Evolutionary conservation across 2,888 invertebrate species (phyloP).

Genomic region (Branchellion lobata): DNA sequence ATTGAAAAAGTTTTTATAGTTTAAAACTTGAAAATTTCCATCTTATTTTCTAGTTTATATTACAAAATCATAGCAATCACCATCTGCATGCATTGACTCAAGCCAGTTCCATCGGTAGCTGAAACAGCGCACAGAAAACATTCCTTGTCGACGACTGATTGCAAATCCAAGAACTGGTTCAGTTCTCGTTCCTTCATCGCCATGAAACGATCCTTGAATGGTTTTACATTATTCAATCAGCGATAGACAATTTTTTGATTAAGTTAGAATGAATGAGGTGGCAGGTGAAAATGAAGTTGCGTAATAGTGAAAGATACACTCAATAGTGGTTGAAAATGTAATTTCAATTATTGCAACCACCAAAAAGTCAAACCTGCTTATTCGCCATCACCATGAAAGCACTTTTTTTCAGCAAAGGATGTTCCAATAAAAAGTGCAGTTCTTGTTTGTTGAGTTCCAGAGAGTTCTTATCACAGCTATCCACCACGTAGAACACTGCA

Average conservation of each 20-base stretch:
- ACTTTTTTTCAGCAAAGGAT: background rate
- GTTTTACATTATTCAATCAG: too few species aligned
- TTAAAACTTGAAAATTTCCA: background rate
- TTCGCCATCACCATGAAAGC: background rate
- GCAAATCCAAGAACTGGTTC: background rate
- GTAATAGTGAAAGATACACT: too few species aligned
- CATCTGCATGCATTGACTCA: background rate
- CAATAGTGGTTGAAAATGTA: too few species aligned
- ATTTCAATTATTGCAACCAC: too few species aligned
- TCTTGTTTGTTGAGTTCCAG: background rate
- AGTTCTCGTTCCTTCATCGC: background rate
- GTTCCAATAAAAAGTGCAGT: background rate
- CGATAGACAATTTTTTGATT: too few species aligned
- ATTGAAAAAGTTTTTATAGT: background rate
- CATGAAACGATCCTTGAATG: background rate
- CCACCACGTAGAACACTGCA: background rate
- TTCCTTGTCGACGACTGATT: background rate
- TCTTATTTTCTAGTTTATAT: too few species aligned
- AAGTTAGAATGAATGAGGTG: too few species aligned
- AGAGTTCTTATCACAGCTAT: background rate
- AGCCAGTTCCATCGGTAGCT: background rate
- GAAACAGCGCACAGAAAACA: background rate
- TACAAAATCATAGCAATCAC: background rate
- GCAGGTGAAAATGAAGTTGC: too few species aligned
- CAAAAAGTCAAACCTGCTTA: background rate